Base-by-base conservation (phyloP, 1,140 invertebrate species). In the Diabrotica undecimpunctata region DNA sequence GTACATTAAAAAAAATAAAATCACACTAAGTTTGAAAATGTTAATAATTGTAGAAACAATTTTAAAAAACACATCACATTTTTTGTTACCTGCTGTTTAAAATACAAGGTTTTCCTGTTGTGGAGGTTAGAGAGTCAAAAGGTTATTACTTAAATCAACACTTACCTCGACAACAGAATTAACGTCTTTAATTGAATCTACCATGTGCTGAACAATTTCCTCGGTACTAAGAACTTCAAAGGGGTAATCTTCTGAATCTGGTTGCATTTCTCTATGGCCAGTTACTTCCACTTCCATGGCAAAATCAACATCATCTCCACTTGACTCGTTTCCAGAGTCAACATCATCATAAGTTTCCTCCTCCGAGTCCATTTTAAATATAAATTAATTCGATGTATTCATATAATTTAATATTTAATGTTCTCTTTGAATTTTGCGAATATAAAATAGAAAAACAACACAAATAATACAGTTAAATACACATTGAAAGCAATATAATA, bases 201-300 rank as follows among this genome's bases (percentile, higher is more conserved):
- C 90, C 95, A 98, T 98, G 81, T 97, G 92, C 79, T 96, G 90
- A 61, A 98, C 94, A 78, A 98, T 97, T 86, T 96, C 89, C 78
- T 98, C 95, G 35, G 95, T 96, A 50, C 93, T 93, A 56, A 98
- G 83, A 65, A 98, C 94, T 83, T 97, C 92, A 81, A 91, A 97
- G 41, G 91, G 91, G 85, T 95, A 97, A 69, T 97, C 94, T 71
- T 97, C 92, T 52, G 87, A 82, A 72, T 94, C 92, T 65, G 84
- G 86, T 73, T 90, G 87, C 75, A 89, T 84, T 80, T 93, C 92
- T 72, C 87, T 85, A 67, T 84, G 84, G 80, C 86, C 88, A 66
- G 87, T 86, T 66, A 88, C 86, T 78, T 96, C 94, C 74, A 92
- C 88, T 83, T 95, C 94, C 90, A 95, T 94, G 57, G 90, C 89